phyloP scores from a whole-genome alignment of 2,888 invertebrate species.

The Tetrapedia diversipes region DNA sequence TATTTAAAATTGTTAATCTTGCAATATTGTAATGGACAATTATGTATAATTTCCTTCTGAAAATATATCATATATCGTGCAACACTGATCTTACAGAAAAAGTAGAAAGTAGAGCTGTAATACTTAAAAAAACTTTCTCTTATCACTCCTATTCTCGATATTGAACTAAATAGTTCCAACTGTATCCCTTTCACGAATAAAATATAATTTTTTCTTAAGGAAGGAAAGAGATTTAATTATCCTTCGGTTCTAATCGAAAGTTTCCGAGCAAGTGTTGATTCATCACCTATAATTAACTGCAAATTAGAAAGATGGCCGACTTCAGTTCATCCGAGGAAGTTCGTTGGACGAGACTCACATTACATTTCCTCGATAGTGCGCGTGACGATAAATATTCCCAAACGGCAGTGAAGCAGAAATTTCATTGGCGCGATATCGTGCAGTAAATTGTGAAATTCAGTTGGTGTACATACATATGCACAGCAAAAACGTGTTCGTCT shows the following conservation, averaged over 20 bases:
- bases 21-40: too few species aligned
- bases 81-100: constrained; percentile 6
- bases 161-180: neutral
- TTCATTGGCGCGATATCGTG: neutral
- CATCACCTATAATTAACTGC: constrained; percentile 4
- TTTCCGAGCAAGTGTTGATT: neutral
- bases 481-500: neutral
- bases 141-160: constrained; percentile 5
- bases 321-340: constrained; percentile 23
- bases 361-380: neutral
- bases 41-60: too few species aligned
- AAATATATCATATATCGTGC: too few species aligned
- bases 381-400: neutral
- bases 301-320: constrained; percentile 40
- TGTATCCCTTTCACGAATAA: neutral
- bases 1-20: too few species aligned
- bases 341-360: constrained; percentile 11
- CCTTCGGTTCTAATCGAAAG: too few species aligned
- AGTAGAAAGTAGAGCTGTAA: constrained; percentile 24
- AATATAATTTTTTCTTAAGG: neutral
- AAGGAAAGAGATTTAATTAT: neutral
- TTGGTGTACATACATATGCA: neutral
- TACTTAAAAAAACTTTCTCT: constrained; percentile 29
- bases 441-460: constrained; percentile 7
- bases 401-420: neutral